Base-by-base conservation (phyloP, 2,888 invertebrate species). In the Onthophagus sagittarius region DNA sequence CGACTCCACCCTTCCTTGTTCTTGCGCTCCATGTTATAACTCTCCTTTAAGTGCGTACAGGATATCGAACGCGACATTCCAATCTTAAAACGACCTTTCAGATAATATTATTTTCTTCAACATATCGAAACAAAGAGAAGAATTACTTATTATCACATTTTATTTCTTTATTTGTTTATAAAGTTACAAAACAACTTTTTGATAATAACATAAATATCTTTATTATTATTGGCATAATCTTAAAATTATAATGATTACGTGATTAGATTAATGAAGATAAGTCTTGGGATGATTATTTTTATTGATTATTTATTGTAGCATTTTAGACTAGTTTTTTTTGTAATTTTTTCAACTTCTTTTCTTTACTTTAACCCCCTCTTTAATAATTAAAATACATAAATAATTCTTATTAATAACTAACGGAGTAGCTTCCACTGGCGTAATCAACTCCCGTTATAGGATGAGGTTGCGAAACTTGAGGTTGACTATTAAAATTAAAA, bases 371-470 rank as follows among this genome's bases (percentile, higher is more conserved):
- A 23, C 23, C 23, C 23, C 23, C 23, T 23, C 23, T n/a, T n/a
- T n/a, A n/a, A 23, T 23, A 23, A 23, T 23, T 23, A 23, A 23
- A 53, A 9, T 53, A 53, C 7, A 53, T 1, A 53, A 53, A 53
- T 53, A 11, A 9, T 53, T 53, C 7, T 64, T 63, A 79, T 76
- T 81, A 81, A 82, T 93, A 94, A 81, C 91, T 90, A 77, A 94
- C 90, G 76, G 91, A 89, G 84, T 95, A 95, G 4, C 94, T 94
- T 14, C 94, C 94, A 74, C 90, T 89, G 82, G 86, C 89, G 64
- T 93, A 89, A 81, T 94, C 92, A 76, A 93, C 88, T 81, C 92
- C 93, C 77, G 90, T 88, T 0, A 93, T 91, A 0, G 94, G 93
- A 83, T 93, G 93, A 14, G 91, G 62, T 9, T 78, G 78, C 64